Evolutionary conservation across 2,113 vertebrate species (phyloP).

Genomic region (Mobula birostris): DNA sequence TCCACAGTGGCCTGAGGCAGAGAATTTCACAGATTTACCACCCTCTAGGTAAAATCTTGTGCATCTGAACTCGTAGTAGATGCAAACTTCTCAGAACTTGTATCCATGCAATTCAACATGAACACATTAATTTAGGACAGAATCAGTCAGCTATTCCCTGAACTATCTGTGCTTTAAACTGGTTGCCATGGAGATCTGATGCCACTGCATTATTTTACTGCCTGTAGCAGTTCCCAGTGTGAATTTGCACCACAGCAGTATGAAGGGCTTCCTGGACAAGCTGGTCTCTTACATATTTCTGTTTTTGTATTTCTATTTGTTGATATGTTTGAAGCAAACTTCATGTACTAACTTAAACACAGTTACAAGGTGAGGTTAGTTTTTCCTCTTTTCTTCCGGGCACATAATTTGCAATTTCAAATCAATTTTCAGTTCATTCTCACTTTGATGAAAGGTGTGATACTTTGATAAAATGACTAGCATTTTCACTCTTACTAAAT

Average conservation of each 20-base stretch:
- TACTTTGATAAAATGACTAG: slow-evolving; percentile 4
- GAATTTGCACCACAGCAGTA: neutral
- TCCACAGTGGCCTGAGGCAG: too few relatives aligned
- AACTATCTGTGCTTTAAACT: neutral
- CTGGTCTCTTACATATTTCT: neutral
- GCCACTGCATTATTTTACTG: neutral
- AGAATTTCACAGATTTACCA: too few relatives aligned
- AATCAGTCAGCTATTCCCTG: neutral
- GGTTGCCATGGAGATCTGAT: neutral
- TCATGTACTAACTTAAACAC: neutral
- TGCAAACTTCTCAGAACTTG: neutral
- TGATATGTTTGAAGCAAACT: neutral
- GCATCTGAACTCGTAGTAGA: neutral
- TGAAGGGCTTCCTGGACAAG: neutral
- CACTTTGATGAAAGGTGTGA: neutral
- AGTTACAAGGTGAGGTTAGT: neutral
- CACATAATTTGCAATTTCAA: neutral
- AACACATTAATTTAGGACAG: neutral
- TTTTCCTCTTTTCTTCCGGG: neutral
- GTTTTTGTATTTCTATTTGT: neutral
- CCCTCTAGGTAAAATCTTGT: neutral
- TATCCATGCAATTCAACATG: slow-evolving; percentile 9
- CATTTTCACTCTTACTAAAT: neutral
- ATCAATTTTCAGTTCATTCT: neutral
- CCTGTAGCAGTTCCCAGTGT: neutral